A percentile compares a stretch with the other conserved stretches of the same genome.
Evolutionary conservation across 2,113 vertebrate genomes (phyloP).

Genomic region (Grammomys dolichurus): DNA sequence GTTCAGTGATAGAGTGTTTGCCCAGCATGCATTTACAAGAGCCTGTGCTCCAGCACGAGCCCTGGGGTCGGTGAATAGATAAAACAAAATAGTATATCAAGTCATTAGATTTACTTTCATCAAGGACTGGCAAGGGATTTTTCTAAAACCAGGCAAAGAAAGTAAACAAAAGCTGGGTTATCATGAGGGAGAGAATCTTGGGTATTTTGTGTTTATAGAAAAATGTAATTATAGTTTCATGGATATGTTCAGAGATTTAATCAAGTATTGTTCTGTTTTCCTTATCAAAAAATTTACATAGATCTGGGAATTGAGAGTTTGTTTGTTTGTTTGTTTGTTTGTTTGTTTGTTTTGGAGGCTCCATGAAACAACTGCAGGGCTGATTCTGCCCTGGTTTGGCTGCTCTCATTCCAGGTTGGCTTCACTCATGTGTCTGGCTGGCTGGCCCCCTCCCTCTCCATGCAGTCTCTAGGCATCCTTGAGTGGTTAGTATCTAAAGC

Average conservation of each 20-base stretch:
- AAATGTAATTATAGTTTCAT: background rate
- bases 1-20: background rate
- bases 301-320: background rate
- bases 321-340: too few species aligned
- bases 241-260: constrained; percentile 85
- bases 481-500: background rate
- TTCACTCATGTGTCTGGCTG: background rate
- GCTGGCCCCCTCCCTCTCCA: background rate
- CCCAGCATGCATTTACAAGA: background rate
- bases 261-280: constrained; percentile 94
- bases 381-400: background rate
- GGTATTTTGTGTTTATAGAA: background rate
- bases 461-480: background rate
- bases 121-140: constrained; percentile 23
- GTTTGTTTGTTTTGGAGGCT: background rate
- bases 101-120: constrained; percentile 40
- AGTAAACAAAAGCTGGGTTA: constrained; percentile 93
- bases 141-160: constrained; percentile 45
- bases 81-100: background rate
- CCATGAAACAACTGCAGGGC: background rate
- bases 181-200: constrained; percentile 86
- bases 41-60: background rate
- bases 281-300: constrained; percentile 89
- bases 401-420: background rate
- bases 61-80: background rate